A percentile compares a stretch with the other conserved stretches of the same genome.
Conservation (phyloP, 2,113 vertebrate genomes). For the Ctenomys sociabilis region DNA sequence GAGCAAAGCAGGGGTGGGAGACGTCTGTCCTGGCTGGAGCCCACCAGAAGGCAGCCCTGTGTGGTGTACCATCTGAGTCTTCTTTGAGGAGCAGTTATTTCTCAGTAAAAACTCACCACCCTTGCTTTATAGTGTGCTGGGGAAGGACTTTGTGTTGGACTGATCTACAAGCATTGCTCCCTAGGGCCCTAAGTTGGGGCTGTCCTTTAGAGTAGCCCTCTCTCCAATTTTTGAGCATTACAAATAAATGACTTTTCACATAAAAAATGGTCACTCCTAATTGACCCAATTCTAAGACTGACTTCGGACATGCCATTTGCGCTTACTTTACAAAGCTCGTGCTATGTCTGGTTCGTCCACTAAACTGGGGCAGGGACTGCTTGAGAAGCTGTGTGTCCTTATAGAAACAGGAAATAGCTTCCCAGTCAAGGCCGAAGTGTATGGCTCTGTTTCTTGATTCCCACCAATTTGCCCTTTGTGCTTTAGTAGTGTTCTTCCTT, state of each 20-base stretch:
- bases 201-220: neutral
- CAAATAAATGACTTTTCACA: neutral
- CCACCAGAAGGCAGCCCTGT: neutral
- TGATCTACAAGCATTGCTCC: neutral
- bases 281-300: slow-evolving; percentile 15
- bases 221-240: neutral
- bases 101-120: neutral
- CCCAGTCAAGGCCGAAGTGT: neutral
- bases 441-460: neutral
- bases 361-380: neutral
- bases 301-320: neutral
- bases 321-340: neutral
- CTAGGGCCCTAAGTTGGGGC: neutral
- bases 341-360: neutral
- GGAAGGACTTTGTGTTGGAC: neutral
- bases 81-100: neutral
- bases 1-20: neutral
- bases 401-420: neutral
- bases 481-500: neutral
- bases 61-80: neutral
- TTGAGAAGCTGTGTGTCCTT: neutral
- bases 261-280: neutral
- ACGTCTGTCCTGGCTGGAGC: neutral
- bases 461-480: neutral
- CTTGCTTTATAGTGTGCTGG: neutral